Evolutionary conservation across 2,113 vertebrate genomes (phyloP).

Genomic region (Aythya baeri): DNA sequence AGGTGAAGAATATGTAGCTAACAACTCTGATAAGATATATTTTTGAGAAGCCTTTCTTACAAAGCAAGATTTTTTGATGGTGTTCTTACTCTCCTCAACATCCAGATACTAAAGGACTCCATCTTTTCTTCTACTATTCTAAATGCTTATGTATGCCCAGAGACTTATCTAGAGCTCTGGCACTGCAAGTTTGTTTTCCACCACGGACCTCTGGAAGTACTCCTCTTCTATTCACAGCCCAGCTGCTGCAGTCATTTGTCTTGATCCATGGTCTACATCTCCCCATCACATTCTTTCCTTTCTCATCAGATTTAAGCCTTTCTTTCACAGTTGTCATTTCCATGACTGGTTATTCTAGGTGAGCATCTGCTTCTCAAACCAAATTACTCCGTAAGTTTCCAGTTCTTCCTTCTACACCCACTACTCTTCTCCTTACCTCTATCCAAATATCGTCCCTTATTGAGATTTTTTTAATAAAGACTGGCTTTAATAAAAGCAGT

Average conservation of each 20-base stretch:
- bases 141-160: neutral
- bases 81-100: neutral
- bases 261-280: neutral
- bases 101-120: neutral
- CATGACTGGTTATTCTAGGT: neutral
- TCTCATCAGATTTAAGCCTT: neutral
- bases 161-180: neutral
- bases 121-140: neutral
- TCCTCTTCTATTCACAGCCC: conserved; percentile 15
- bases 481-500: neutral
- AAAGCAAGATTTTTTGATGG: neutral
- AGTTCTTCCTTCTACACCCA: neutral
- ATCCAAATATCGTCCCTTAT: neutral
- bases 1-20: neutral
- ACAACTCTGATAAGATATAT: neutral
- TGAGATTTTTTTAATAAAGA: neutral
- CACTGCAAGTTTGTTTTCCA: neutral
- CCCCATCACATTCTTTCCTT: neutral
- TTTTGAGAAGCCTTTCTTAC: neutral
- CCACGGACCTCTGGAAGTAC: neutral
- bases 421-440: neutral
- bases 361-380: neutral
- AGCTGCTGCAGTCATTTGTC: neutral
- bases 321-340: neutral
- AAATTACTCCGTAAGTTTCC: neutral